Percentiles rank a stretch among this genome's conserved stretches.
Conservation (phyloP, 1,140 invertebrate species). For the Pomacea maculata region DNA sequence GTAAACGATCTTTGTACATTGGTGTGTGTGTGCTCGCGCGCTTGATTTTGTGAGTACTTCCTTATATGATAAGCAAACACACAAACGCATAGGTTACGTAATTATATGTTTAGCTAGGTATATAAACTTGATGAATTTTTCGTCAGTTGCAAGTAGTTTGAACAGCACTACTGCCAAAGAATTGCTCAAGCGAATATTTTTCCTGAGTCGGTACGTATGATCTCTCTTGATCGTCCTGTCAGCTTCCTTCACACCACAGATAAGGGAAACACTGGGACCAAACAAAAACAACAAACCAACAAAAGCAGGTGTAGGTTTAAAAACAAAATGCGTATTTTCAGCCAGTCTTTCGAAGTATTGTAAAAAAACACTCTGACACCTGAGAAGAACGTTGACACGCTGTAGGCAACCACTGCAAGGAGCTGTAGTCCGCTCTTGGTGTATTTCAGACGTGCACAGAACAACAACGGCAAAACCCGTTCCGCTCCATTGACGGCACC, state of each 20-base stretch:
- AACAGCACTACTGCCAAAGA: no score
- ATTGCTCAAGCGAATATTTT: background rate
- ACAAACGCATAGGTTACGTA: background rate
- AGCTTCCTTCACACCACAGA: no score
- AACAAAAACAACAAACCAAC: background rate
- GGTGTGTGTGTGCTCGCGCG: no score
- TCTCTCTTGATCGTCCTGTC: no score
- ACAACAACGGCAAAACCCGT: background rate
- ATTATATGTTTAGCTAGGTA: background rate
- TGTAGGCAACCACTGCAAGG: background rate
- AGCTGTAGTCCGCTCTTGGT: background rate
- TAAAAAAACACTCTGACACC: background rate
- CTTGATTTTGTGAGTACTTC: no score
- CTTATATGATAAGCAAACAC: background rate
- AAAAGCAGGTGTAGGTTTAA: background rate
- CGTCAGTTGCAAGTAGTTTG: no score
- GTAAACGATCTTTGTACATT: no score
- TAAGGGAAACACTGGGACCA: no score
- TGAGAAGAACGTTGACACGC: background rate
- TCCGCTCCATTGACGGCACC: conserved; percentile 5
- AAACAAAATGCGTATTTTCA: background rate
- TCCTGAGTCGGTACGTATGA: no score
- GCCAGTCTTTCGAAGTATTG: background rate
- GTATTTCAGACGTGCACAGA: background rate
- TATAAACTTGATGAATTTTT: background rate